Conservation (phyloP, 64 coral and sea anemone species). For the Montipora foliosa region DNA sequence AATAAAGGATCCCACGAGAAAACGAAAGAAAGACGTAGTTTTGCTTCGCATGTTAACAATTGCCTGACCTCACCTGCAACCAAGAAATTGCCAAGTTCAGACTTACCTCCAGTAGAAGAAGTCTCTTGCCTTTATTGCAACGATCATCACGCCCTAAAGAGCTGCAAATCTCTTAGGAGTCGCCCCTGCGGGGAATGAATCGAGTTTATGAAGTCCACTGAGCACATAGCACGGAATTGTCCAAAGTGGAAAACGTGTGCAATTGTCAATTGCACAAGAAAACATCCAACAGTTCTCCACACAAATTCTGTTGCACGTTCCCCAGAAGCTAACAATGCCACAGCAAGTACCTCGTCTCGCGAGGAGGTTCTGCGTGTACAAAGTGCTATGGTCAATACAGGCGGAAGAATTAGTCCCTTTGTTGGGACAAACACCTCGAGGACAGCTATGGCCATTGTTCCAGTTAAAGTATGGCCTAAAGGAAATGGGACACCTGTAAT, state of each 20-base stretch:
- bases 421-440: too few species aligned
- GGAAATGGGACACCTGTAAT: background rate
- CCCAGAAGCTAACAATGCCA: background rate
- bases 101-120: too few species aligned
- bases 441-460: too few species aligned
- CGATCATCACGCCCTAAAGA: background rate
- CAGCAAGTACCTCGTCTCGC: background rate
- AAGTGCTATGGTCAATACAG: too few species aligned
- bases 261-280: background rate
- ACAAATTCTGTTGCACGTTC: background rate
- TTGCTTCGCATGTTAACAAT: too few species aligned
- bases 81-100: too few species aligned
- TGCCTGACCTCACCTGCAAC: too few species aligned
- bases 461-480: background rate
- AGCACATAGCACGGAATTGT: background rate
- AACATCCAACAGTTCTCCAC: conserved; percentile 12
- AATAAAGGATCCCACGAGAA: too few species aligned
- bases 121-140: background rate
- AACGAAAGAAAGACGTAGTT: too few species aligned
- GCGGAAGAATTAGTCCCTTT: too few species aligned
- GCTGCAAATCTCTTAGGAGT: background rate
- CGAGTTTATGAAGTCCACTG: background rate
- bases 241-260: background rate
- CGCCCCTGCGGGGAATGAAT: background rate
- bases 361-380: background rate